Evolutionary conservation across 1,140 invertebrate species (phyloP).

Genomic region (Colletes latitarsis): DNA sequence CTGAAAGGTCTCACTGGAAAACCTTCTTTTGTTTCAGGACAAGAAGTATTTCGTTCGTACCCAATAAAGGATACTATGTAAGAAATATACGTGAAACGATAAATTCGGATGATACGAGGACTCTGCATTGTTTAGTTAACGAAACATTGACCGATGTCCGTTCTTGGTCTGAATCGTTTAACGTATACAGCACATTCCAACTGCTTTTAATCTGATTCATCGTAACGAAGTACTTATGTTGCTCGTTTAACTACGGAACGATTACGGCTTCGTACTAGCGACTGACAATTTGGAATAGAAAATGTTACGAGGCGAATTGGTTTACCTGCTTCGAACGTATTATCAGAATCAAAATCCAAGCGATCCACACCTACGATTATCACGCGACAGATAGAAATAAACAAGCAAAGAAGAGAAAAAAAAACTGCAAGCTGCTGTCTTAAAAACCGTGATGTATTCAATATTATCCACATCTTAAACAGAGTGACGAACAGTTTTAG

Average conservation of each 20-base stretch:
- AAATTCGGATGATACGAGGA: slow-evolving; percentile 35
- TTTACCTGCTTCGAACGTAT: slow-evolving; percentile 42
- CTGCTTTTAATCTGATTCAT: slow-evolving; percentile 65
- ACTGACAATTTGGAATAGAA: slow-evolving; percentile 28
- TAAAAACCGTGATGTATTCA: slow-evolving; percentile 23
- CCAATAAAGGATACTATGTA: slow-evolving; percentile 60
- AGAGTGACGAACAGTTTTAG: slow-evolving; percentile 4
- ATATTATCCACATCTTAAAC: neutral
- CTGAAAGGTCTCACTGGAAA: slow-evolving; percentile 16
- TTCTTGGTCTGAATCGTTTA: slow-evolving; percentile 57
- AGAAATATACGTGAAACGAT: slow-evolving; percentile 47
- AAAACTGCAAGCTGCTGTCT: slow-evolving; percentile 9
- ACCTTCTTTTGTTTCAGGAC: slow-evolving; percentile 72
- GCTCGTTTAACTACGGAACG: slow-evolving; percentile 23
- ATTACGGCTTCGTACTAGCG: slow-evolving; percentile 39
- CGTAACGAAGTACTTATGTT: slow-evolving; percentile 38
- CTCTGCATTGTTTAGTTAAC: slow-evolving; percentile 65
- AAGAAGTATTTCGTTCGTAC: slow-evolving; percentile 68
- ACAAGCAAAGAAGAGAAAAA: neutral
- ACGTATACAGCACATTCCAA: slow-evolving; percentile 70
- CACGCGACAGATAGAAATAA: neutral
- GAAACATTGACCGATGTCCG: slow-evolving; percentile 67
- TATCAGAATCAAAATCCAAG: slow-evolving; percentile 51
- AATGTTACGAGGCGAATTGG: slow-evolving; percentile 23
- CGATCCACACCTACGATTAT: neutral